Conservation (phyloP, 2,888 invertebrate species). For the Acanthosepion esculentum region DNA sequence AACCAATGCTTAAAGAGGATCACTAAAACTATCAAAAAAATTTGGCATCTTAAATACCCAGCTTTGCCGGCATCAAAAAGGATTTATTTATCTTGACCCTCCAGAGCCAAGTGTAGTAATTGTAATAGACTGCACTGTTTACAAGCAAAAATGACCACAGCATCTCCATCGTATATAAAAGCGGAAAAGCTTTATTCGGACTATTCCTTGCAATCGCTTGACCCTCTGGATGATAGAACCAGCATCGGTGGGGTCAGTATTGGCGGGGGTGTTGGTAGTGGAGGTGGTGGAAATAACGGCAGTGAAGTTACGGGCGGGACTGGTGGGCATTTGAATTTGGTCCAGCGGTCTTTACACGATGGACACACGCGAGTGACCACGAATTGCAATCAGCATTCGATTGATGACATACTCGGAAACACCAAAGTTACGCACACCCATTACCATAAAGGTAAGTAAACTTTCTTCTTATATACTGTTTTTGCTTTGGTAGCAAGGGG, state of each 20-base stretch:
- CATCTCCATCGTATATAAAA: slow-evolving; percentile 35
- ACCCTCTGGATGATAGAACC: background rate
- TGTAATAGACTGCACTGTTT: background rate
- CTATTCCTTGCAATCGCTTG: slow-evolving; percentile 8
- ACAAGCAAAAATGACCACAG: background rate
- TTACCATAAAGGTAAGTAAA: slow-evolving; percentile 13
- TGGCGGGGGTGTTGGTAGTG: background rate
- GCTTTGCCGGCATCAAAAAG: background rate
- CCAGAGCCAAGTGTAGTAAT: background rate
- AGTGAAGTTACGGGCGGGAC: background rate
- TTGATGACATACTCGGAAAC: slow-evolving; percentile 44
- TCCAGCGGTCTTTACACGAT: slow-evolving; percentile 36
- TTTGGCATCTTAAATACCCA: no score
- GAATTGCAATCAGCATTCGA: slow-evolving; percentile 8
- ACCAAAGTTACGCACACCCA: background rate
- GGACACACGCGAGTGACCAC: slow-evolving; percentile 18
- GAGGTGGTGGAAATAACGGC: background rate
- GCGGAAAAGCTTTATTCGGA: slow-evolving; percentile 43
- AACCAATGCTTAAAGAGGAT: no score
- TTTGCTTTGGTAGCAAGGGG: background rate
- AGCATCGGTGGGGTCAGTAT: background rate
- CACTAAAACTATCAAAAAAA: background rate
- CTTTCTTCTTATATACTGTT: background rate
- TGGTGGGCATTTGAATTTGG: background rate
- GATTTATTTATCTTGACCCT: background rate